Conservation (phyloP, 2,113 vertebrate genomes). For the Neomonachus schauinslandi region DNA sequence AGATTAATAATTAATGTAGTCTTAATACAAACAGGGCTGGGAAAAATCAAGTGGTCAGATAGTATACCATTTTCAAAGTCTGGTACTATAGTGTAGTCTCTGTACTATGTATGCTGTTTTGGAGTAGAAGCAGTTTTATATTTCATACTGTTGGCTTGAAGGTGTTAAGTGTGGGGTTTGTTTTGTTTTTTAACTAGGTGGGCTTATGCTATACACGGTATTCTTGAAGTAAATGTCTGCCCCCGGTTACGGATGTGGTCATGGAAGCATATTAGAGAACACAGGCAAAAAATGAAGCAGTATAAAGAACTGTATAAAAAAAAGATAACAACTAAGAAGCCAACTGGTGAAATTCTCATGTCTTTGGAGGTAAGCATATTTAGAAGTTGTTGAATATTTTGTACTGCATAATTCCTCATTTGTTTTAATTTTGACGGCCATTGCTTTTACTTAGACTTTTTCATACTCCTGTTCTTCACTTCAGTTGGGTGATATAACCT, state of each 20-base stretch:
- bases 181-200: slow-evolving; percentile 89
- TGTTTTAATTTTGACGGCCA: slow-evolving; percentile 8
- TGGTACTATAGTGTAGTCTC: not conserved
- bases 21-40: not conserved
- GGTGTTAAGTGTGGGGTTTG: not conserved
- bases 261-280: slow-evolving; percentile 91
- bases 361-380: slow-evolving; percentile 89
- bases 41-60: not conserved
- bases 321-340: slow-evolving; percentile 95
- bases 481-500: not conserved
- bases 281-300: slow-evolving; percentile 90
- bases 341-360: slow-evolving; percentile 87
- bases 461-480: not conserved
- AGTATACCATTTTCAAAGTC: slow-evolving; percentile 10
- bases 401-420: not conserved
- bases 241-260: slow-evolving; percentile 96
- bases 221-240: slow-evolving; percentile 94
- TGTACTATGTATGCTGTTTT: not conserved
- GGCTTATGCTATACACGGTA: slow-evolving; percentile 91
- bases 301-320: slow-evolving; percentile 95
- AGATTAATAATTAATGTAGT: not conserved
- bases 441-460: slow-evolving; percentile 43
- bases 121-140: not conserved
- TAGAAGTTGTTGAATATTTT: slow-evolving; percentile 47
- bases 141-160: slow-evolving; percentile 14